Conservation (phyloP, 2,797 vertebrate genomes). For the Podarcis siculus region DNA sequence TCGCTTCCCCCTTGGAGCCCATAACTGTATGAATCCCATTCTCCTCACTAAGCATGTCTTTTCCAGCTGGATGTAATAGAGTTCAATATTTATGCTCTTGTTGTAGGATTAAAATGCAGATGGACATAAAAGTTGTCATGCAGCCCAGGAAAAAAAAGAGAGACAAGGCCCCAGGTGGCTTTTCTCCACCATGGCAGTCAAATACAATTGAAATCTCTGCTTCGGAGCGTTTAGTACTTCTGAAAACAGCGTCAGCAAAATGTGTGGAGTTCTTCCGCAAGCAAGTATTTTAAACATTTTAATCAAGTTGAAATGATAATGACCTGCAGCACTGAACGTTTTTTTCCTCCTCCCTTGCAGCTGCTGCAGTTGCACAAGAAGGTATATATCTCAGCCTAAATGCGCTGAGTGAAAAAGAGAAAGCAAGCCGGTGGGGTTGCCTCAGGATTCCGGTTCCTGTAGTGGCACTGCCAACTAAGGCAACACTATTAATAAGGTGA, state of each 20-base stretch:
- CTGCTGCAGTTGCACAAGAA: conserved; percentile 15
- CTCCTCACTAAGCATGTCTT: conserved; percentile 54
- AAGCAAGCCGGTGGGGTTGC: neutral
- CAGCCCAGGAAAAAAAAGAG: conserved; percentile 46
- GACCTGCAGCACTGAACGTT: conserved; percentile 27
- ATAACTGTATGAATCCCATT: conserved; percentile 59
- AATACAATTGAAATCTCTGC: conserved; percentile 41
- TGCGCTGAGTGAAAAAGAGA: neutral
- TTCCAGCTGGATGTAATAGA: conserved; percentile 61
- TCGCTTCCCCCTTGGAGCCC: conserved; percentile 55
- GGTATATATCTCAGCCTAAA: conserved; percentile 6
- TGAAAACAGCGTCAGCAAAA: conserved; percentile 58
- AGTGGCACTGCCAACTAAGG: neutral
- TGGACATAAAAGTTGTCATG: conserved; percentile 58
- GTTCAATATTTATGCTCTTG: conserved; percentile 67
- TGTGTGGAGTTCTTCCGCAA: conserved; percentile 33
- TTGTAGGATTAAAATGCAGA: conserved; percentile 57
- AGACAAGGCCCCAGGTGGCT: conserved; percentile 36
- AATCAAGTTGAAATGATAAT: conserved; percentile 53
- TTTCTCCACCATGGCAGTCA: conserved; percentile 50
- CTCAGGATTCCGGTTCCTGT: neutral
- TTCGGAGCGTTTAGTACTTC: conserved; percentile 53
- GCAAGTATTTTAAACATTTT: conserved; percentile 54
- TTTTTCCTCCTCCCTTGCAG: neutral
- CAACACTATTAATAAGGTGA: conserved; percentile 20